Conservation (phyloP, 2,888 invertebrate genomes). For the Acheta domesticus region DNA sequence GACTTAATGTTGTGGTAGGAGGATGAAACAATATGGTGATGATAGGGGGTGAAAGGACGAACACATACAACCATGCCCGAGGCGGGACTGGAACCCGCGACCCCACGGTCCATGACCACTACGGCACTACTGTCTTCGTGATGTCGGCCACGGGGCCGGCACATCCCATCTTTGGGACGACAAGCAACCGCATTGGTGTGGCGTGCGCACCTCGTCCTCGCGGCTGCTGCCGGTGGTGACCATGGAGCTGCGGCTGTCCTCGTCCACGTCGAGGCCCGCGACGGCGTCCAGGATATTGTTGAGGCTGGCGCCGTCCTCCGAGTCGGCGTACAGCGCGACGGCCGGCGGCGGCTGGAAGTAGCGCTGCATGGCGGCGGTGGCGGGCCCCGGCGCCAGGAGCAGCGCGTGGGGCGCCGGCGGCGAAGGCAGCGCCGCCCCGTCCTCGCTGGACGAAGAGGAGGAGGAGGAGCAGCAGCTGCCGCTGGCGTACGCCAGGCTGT, state of each 20-base stretch:
- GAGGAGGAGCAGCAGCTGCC: constrained; percentile 33
- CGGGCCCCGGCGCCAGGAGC: not conserved
- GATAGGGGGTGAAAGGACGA: too few species aligned
- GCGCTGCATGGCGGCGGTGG: not conserved
- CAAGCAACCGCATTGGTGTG: rapidly evolving
- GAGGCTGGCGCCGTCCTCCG: constrained; percentile 34
- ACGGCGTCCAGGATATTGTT: constrained; percentile 36
- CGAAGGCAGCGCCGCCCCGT: not conserved
- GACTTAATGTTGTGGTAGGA: too few species aligned
- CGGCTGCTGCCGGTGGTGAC: not conserved
- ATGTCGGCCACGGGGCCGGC: too few species aligned
- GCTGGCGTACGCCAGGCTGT: constrained; percentile 28
- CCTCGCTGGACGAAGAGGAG: constrained; percentile 24
- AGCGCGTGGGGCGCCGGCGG: not conserved
- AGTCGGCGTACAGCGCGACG: constrained; percentile 23
- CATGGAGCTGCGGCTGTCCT: constrained; percentile 19
- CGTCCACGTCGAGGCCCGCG: constrained; percentile 31
- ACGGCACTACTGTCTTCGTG: too few species aligned
- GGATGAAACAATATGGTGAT: too few species aligned
- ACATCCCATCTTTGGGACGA: too few species aligned
- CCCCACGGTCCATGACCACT: too few species aligned
- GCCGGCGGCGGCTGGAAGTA: constrained; percentile 11
- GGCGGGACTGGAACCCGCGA: too few species aligned
- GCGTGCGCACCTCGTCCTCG: not conserved
- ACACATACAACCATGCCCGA: too few species aligned